These are phyloP conservation scores for Macroramphosus scolopax DNA, from an alignment of 2,797 vertebrate species.

Conservation along the genomic window DNA sequence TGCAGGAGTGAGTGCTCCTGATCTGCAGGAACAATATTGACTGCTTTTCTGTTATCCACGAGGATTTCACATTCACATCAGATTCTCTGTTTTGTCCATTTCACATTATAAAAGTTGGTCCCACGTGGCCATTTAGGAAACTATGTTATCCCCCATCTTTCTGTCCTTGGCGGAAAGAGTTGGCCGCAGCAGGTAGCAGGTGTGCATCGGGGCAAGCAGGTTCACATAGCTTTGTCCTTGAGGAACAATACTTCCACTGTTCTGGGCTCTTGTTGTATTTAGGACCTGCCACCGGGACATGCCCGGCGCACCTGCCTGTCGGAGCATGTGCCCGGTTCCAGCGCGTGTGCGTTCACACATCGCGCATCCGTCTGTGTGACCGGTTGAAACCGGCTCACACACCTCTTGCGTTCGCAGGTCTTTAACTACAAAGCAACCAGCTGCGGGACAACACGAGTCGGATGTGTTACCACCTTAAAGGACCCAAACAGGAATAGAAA, in stretches of 20 bases:
- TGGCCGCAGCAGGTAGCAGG: constrained; percentile 66
- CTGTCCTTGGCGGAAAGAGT: constrained; percentile 40
- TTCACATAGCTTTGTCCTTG: constrained; percentile 68
- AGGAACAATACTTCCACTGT: constrained; percentile 66
- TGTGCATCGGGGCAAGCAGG: constrained; percentile 53
- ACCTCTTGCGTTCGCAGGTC: constrained; percentile 33
- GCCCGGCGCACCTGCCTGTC: constrained; percentile 61
- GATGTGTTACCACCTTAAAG: no score
- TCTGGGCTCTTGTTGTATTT: constrained; percentile 36
- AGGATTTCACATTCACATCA: constrained; percentile 29
- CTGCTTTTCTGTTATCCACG: constrained; percentile 39
- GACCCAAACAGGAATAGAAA: no score
- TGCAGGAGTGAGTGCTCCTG: no score
- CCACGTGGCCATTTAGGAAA: constrained; percentile 48
- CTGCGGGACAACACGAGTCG: no score
- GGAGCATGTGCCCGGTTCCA: constrained; percentile 32
- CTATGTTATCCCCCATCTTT: constrained; percentile 33
- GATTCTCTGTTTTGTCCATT: constrained; percentile 60
- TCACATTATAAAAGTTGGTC: constrained; percentile 43
- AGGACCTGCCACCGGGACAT: constrained; percentile 41
- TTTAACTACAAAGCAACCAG: not conserved
- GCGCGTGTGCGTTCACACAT: constrained; percentile 7
- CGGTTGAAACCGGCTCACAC: constrained; percentile 30
- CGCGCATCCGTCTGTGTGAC: constrained; percentile 48
- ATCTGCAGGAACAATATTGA: no score